Evolutionary conservation across 2,113 vertebrate species (phyloP).

Genomic region (Micronisus gabar): DNA sequence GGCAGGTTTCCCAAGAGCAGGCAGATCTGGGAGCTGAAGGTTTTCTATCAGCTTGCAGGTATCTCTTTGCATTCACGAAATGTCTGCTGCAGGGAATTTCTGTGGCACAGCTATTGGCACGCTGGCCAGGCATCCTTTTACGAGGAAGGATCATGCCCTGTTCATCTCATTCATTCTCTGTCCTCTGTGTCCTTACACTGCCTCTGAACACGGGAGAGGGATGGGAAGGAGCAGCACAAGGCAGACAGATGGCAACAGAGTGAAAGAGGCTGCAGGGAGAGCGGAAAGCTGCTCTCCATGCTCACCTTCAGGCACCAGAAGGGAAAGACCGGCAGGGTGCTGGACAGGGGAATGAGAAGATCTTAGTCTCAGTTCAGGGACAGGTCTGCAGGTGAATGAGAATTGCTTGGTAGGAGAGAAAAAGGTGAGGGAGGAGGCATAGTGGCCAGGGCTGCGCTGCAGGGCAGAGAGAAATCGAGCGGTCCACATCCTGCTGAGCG

Average conservation of each 20-base stretch:
- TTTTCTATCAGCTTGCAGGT: neutral
- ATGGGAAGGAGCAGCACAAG: neutral
- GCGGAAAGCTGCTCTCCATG: neutral
- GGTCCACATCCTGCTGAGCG: rapidly evolving
- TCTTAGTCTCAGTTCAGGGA: neutral
- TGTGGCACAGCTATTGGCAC: neutral
- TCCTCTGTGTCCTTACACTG: neutral
- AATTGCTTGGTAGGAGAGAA: neutral
- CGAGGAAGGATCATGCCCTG: neutral
- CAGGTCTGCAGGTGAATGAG: neutral
- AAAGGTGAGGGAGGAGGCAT: neutral
- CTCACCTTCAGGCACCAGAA: neutral
- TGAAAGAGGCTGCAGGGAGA: neutral
- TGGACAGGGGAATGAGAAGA: neutral
- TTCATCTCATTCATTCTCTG: neutral
- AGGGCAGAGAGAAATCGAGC: neutral
- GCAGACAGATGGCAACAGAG: conserved; percentile 5
- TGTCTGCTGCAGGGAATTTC: neutral
- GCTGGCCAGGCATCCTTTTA: neutral
- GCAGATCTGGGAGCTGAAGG: neutral
- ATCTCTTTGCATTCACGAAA: neutral
- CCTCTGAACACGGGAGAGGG: neutral
- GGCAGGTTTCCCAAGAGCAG: neutral
- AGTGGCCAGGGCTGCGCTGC: neutral
- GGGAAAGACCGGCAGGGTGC: neutral